phyloP scores from a whole-genome alignment of 2,888 invertebrate genomes.

The Drosophila pegasa region DNA sequence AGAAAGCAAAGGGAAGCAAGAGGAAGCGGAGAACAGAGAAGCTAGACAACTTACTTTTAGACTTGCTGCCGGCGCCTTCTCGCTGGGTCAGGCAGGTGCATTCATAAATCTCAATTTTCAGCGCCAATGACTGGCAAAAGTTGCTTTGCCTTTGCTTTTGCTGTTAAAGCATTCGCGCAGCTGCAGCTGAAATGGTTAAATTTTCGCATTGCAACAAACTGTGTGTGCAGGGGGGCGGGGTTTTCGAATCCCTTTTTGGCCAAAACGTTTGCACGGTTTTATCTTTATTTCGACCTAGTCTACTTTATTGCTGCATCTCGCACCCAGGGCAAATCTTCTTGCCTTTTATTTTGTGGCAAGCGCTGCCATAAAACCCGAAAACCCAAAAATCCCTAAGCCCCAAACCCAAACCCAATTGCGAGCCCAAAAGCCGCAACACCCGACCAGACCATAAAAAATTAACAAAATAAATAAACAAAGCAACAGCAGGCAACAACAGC shows the following conservation, averaged over 20 bases:
- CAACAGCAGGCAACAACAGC: conserved; percentile 3
- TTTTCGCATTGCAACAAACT: conserved; percentile 33
- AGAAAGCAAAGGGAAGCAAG: background rate
- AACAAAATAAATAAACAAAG: conserved; percentile 65
- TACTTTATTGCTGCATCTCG: conserved; percentile 69
- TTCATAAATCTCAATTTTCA: conserved; percentile 78
- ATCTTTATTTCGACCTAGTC: conserved; percentile 79
- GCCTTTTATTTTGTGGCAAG: conserved; percentile 77
- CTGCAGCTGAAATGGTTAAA: conserved; percentile 50
- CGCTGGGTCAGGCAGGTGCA: conserved; percentile 48
- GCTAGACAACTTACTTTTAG: conserved; percentile 23
- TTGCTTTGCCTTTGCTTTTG: conserved; percentile 48
- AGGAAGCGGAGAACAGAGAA: conserved; percentile 28
- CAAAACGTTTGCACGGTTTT: conserved; percentile 68
- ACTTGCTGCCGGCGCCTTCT: background rate
- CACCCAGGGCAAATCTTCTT: conserved; percentile 62
- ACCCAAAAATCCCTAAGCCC: background rate
- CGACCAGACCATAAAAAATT: conserved; percentile 72
- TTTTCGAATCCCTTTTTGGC: conserved; percentile 6
- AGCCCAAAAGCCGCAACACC: conserved; percentile 52
- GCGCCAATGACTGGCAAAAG: conserved; percentile 71
- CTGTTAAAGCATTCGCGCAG: conserved; percentile 35
- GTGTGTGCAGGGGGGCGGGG: background rate
- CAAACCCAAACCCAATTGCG: conserved; percentile 13
- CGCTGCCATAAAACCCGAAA: conserved; percentile 69